A percentile compares a stretch with the other conserved stretches of the same genome.
These are phyloP conservation scores for Temnothorax nylanderi DNA, from an alignment of 1,140 invertebrate species.

Conservation along the genomic window DNA sequence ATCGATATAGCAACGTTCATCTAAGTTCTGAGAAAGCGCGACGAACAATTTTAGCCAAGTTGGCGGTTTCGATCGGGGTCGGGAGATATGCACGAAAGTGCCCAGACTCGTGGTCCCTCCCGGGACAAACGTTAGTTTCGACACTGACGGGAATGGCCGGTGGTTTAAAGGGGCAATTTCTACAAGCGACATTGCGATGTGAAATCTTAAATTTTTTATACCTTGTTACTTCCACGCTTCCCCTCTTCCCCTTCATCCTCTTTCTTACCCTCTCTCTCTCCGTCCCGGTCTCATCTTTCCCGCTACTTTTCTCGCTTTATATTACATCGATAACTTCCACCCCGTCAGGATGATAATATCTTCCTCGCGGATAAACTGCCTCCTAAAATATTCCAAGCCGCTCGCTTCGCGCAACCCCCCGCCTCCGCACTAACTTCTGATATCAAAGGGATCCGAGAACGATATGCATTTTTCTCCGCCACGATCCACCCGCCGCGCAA, in stretches of 20 bases:
- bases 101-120: neutral
- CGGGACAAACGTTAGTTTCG: conserved; percentile 18
- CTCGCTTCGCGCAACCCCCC: neutral
- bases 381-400: conserved; percentile 56
- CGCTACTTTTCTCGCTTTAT: conserved; percentile 41
- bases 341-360: conserved; percentile 45
- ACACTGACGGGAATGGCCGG: neutral
- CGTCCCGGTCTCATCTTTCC: neutral
- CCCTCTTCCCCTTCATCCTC: neutral
- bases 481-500: neutral
- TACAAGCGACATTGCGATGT: neutral
- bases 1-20: neutral
- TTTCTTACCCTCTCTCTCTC: neutral
- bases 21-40: neutral
- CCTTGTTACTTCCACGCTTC: neutral
- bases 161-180: conserved; percentile 34
- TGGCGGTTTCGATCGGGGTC: conserved; percentile 21
- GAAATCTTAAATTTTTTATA: conserved; percentile 55
- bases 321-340: conserved; percentile 59
- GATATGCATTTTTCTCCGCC: conserved; percentile 59
- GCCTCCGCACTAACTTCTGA: conserved; percentile 31
- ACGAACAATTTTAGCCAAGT: conserved; percentile 20
- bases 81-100: conserved; percentile 30
- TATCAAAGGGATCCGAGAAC: conserved; percentile 53
- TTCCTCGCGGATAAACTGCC: conserved; percentile 52